Evolutionary conservation across 2,888 invertebrate species (phyloP).

Genomic region (Orthosia incerta): DNA sequence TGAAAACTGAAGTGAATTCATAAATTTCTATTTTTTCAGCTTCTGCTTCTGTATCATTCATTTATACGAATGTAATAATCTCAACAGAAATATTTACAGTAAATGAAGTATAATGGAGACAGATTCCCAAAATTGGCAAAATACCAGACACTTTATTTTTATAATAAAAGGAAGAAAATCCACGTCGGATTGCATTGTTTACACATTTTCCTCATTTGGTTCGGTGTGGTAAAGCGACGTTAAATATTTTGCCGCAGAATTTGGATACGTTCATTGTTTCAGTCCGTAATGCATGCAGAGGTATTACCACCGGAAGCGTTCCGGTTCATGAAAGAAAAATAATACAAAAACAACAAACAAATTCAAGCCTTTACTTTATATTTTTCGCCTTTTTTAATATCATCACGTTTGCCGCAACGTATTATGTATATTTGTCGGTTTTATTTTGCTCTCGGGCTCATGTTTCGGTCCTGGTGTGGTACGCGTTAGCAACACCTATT

Average conservation of each 20-base stretch:
- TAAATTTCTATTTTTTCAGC: neutral
- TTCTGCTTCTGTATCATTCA: neutral
- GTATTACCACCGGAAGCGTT: conserved; percentile 44
- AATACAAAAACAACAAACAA: conserved; percentile 48
- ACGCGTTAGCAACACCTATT: conserved; percentile 22
- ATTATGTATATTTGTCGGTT: conserved; percentile 45
- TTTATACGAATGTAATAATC: neutral
- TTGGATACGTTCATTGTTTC: conserved; percentile 53
- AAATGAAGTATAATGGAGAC: neutral
- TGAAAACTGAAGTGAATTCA: neutral
- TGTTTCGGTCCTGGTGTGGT: conserved; percentile 14
- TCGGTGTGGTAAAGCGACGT: conserved; percentile 6
- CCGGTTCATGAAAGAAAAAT: conserved; percentile 51
- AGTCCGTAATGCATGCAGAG: conserved; percentile 46
- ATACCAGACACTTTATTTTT: neutral
- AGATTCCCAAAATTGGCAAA: conserved; percentile 8
- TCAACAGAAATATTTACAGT: neutral
- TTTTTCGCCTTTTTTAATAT: conserved; percentile 64
- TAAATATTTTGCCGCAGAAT: conserved; percentile 41
- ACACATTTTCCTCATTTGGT: conserved; percentile 12
- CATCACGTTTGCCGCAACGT: conserved; percentile 49
- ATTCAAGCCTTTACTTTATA: conserved; percentile 46
- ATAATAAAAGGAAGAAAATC: neutral
- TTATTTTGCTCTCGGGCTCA: conserved; percentile 23
- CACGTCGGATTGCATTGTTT: conserved; percentile 18